These are phyloP conservation scores for Pogonus chalceus DNA, from an alignment of 1,140 invertebrate species.

Conservation along the genomic window DNA sequence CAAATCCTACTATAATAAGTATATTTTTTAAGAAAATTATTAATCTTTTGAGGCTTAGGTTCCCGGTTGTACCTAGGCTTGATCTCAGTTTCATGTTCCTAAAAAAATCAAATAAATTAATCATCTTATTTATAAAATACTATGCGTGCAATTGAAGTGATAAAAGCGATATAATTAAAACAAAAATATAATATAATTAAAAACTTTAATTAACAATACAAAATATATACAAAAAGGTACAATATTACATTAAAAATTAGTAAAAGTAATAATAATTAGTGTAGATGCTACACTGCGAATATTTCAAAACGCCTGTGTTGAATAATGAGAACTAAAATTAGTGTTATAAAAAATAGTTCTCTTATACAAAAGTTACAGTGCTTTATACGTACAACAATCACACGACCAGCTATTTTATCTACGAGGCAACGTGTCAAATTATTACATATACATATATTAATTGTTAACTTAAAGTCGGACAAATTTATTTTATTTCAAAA, in stretches of 20 bases:
- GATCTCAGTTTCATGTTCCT: slow-evolving; percentile 20
- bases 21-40: slow-evolving; percentile 22
- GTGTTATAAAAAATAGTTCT: slow-evolving; percentile 24
- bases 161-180: background rate
- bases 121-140: slow-evolving; percentile 3
- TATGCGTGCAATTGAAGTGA: background rate
- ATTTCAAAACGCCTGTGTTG: slow-evolving; percentile 25
- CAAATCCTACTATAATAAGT: slow-evolving; percentile 22
- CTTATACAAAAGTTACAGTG: slow-evolving; percentile 14
- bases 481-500: too few relatives aligned
- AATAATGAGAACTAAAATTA: slow-evolving; percentile 27
- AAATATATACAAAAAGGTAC: slow-evolving; percentile 17
- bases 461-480: slow-evolving; percentile 20
- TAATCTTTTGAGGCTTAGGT: slow-evolving; percentile 14
- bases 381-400: slow-evolving; percentile 2
- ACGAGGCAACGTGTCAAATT: slow-evolving; percentile 13
- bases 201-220: slow-evolving; percentile 9
- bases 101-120: slow-evolving; percentile 10
- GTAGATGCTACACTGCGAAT: slow-evolving; percentile 25
- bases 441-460: slow-evolving; percentile 13
- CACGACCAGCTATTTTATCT: slow-evolving; percentile 13
- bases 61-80: slow-evolving; percentile 10
- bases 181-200: background rate
- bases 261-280: slow-evolving; percentile 15
- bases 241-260: slow-evolving; percentile 17